phyloP scores from a whole-genome alignment of 1,140 invertebrate genomes.

The Proales similis region DNA sequence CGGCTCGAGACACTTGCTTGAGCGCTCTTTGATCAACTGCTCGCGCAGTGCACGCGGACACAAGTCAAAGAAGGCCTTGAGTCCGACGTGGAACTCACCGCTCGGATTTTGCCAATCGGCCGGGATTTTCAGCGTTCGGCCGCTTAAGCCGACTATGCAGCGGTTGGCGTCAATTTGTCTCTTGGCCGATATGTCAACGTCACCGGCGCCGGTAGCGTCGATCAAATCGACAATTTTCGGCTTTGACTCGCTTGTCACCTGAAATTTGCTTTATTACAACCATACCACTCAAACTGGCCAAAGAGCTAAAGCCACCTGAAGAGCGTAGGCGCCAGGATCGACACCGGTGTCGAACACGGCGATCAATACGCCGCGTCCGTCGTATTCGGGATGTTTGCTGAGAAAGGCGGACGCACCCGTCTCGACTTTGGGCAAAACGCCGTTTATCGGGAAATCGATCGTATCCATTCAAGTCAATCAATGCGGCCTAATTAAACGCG shows the following conservation, averaged over 20 bases:
- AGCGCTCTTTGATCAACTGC: constrained; percentile 14
- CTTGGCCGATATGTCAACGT: constrained; percentile 78
- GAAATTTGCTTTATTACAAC: constrained; percentile 30
- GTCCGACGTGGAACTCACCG: constrained; percentile 69
- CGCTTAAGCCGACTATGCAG: constrained; percentile 74
- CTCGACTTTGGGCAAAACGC: constrained; percentile 78
- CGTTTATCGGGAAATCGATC: constrained; percentile 25
- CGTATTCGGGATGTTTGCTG: constrained; percentile 80
- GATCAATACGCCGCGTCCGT: constrained; percentile 81
- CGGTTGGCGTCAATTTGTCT: constrained; percentile 63
- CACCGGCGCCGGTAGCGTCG: constrained; percentile 88
- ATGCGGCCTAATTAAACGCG: no score
- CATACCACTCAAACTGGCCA: not conserved
- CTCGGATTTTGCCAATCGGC: constrained; percentile 71
- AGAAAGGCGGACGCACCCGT: constrained; percentile 80
- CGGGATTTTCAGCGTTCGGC: constrained; percentile 78
- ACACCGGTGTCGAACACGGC: constrained; percentile 95
- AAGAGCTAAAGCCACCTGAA: constrained; percentile 64
- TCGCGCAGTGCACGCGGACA: not conserved
- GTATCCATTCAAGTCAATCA: no score
- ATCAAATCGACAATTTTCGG: constrained; percentile 87
- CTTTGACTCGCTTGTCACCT: constrained; percentile 78
- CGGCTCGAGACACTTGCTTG: constrained; percentile 16
- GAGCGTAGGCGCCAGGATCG: constrained; percentile 83
- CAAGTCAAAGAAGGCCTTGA: constrained; percentile 76